Conservation (phyloP, 2,888 invertebrate genomes). For the Geotrupes spiniger region DNA sequence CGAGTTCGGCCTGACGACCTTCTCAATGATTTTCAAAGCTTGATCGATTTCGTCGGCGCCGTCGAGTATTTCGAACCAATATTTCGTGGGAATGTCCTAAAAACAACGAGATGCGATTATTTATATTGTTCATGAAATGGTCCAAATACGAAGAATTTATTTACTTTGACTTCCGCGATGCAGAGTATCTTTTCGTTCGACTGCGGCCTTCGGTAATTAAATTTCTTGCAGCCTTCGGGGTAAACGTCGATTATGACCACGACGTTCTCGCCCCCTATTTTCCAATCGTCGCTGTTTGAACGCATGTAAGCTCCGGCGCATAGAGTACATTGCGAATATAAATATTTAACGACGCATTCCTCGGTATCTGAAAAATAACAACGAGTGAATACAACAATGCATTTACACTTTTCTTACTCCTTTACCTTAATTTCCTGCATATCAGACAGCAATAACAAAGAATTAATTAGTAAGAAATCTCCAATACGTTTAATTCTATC, state of each 20-base stretch:
- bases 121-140: too few species aligned
- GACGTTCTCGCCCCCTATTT: constrained; percentile 58
- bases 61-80: constrained; percentile 40
- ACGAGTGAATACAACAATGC: not conserved
- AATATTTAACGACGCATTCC: constrained; percentile 31
- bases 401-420: not conserved
- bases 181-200: constrained; percentile 60
- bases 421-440: constrained; percentile 9
- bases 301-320: constrained; percentile 49
- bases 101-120: too few species aligned
- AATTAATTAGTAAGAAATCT: too few species aligned
- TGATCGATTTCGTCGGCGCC: constrained; percentile 22
- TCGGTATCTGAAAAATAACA: constrained; percentile 45
- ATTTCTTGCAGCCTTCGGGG: constrained; percentile 57
- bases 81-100: constrained; percentile 41
- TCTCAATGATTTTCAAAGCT: constrained; percentile 30
- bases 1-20: constrained; percentile 44
- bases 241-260: constrained; percentile 66
- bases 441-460: constrained; percentile 5
- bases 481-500: too few species aligned
- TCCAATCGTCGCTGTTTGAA: constrained; percentile 52
- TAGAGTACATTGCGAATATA: constrained; percentile 10
- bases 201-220: constrained; percentile 50
- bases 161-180: constrained; percentile 63
- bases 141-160: too few species aligned